phyloP scores from a whole-genome alignment of 2,888 invertebrate genomes.

The Busseola fusca region DNA sequence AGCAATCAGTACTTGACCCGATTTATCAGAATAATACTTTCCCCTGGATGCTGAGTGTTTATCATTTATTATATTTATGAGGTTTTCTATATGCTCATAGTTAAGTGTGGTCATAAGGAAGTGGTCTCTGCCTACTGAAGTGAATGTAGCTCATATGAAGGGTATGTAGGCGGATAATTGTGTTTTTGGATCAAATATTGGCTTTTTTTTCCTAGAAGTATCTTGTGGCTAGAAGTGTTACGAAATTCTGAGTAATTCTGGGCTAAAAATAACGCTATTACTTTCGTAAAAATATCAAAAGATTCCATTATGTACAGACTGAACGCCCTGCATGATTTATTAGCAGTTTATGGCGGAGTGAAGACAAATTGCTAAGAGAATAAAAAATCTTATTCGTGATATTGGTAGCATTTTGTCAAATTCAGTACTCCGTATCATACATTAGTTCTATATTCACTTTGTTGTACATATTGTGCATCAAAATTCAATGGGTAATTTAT shows the following conservation, averaged over 20 bases:
- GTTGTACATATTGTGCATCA: neutral
- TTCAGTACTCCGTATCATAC: neutral
- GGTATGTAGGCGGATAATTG: slow-evolving; percentile 16
- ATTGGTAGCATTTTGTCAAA: neutral
- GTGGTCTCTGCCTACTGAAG: slow-evolving; percentile 7
- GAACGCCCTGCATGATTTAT: slow-evolving; percentile 5
- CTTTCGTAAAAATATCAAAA: slow-evolving; percentile 7
- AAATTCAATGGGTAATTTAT: neutral
- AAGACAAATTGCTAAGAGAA: slow-evolving; percentile 5
- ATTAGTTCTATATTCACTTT: neutral
- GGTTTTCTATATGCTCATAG: slow-evolving; percentile 13
- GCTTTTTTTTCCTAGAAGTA: neutral
- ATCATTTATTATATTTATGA: slow-evolving; percentile 41
- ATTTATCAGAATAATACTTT: slow-evolving; percentile 46
- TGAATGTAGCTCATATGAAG: neutral
- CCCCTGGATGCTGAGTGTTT: slow-evolving; percentile 1
- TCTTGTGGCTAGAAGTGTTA: slow-evolving; percentile 4
- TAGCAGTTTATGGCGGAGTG: neutral
- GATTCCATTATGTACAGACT: slow-evolving; percentile 7
- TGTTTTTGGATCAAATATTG: slow-evolving; percentile 23
- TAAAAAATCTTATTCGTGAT: neutral
- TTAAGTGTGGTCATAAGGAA: slow-evolving; percentile 28
- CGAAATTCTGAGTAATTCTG: neutral
- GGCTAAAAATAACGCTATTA: neutral
- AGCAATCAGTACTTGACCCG: slow-evolving; percentile 57